Base-by-base conservation (phyloP, 2,113 vertebrate species). In the Alectura lathami region DNA sequence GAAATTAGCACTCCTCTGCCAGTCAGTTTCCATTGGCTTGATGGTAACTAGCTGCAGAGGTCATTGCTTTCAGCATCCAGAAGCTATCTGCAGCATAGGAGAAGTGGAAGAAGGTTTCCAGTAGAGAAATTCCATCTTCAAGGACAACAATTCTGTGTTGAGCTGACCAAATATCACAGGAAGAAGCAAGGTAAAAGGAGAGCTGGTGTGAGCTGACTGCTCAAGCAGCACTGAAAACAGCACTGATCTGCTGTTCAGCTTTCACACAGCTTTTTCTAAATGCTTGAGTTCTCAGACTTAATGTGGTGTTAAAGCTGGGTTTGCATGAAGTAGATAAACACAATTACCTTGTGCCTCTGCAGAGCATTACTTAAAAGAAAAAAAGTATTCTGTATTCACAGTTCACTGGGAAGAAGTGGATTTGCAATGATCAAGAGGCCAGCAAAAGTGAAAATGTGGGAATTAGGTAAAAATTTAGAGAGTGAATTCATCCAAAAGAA, bases 281-380 rank as follows among this genome's bases (percentile, higher is more conserved):
- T 63, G 94, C 91, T 81, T 63, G 83, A 80, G 83, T 92, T 94
- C 64, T 45, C 79, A 78, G 56, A 54, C 42, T 88, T 90, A 92
- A 96, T 78, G 93, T 73, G 50, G 50, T 91, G 83, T 89, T 92
- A 95, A 94, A 96, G 86, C 91, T 91, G 92, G 83, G 83, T 60
- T 96, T 95, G 90, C 36, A 13, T 63, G 38, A 90, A 70, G 74
- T 10, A 94, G 91, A 96, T 95, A 96, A 96, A 95, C 92, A 94
- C 78, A 83, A 88, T 95, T 95, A 93, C 77, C 89, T 87, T 54
- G 51, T 87, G 89, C 89, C 94, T 67, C 32, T 67, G 62, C 2
- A 2, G 43, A 87, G 48, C 70, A 45, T 84, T 91, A 91, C 76
- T 89, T 94, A 53, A 89, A n/a, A n/a, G n/a, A 81, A 57, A 47